phyloP scores from a whole-genome alignment of 2,113 vertebrate genomes.

The Sarotherodon lohbergeri region DNA sequence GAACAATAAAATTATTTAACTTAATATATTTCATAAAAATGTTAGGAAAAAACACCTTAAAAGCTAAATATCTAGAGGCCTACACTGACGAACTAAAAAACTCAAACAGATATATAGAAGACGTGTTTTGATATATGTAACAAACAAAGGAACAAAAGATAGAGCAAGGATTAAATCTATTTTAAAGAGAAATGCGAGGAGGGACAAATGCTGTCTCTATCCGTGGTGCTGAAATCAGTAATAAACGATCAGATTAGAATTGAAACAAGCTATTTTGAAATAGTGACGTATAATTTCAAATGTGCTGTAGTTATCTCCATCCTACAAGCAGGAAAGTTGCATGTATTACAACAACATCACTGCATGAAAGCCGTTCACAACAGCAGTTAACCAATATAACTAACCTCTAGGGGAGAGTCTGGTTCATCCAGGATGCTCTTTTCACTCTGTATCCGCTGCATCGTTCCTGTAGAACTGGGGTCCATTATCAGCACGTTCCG shows the following conservation, averaged over 20 bases:
- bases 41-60: background rate
- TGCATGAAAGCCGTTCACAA: rapidly evolving
- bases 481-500: slow-evolving; percentile 34
- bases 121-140: background rate
- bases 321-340: background rate
- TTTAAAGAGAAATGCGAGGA: background rate
- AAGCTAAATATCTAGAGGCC: rapidly evolving
- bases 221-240: background rate
- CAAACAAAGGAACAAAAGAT: background rate
- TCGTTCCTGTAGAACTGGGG: slow-evolving; percentile 35
- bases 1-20: rapidly evolving
- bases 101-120: background rate
- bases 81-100: background rate
- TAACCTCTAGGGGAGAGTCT: background rate
- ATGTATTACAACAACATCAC: background rate
- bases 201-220: background rate
- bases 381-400: background rate
- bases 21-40: background rate
- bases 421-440: background rate
- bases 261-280: rapidly evolving
- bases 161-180: background rate
- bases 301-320: background rate
- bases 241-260: rapidly evolving
- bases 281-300: background rate
- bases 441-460: slow-evolving; percentile 43